These are phyloP conservation scores for Neolamprologus brichardi DNA, from an alignment of 2,113 vertebrate genomes.

Conservation along the genomic window DNA sequence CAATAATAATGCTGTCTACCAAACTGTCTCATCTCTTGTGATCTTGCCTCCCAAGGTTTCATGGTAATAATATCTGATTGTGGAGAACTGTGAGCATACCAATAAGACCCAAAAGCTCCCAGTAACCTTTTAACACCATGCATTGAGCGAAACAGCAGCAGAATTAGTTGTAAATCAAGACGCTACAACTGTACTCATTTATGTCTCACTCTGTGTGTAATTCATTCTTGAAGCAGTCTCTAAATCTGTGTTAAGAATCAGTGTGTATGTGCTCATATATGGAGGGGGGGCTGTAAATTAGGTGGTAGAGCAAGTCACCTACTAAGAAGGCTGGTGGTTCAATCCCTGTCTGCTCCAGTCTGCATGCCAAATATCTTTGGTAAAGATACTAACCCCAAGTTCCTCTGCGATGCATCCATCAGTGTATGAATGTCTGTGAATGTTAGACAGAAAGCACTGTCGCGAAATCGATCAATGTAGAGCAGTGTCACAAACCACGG, in stretches of 20 bases:
- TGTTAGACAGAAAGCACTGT: neutral
- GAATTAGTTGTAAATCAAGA: neutral
- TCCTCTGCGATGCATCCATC: neutral
- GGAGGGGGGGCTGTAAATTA: too few species aligned
- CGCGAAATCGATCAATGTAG: too few species aligned
- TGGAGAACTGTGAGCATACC: neutral
- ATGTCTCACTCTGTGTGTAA: neutral
- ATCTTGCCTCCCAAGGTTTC: constrained; percentile 10
- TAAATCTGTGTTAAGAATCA: neutral
- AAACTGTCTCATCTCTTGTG: constrained; percentile 30
- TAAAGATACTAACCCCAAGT: neutral
- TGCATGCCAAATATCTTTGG: too few species aligned
- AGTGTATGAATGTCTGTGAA: neutral
- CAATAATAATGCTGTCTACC: constrained; percentile 47
- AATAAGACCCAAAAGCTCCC: neutral
- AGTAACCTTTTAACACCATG: neutral
- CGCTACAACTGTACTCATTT: neutral
- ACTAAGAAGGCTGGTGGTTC: too few species aligned
- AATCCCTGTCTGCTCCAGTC: too few species aligned
- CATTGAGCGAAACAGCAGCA: neutral
- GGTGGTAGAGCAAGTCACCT: too few species aligned
- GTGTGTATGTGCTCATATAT: neutral
- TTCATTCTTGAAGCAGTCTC: neutral
- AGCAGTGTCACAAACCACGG: too few species aligned
- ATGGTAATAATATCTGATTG: neutral